phyloP scores from a whole-genome alignment of 2,888 invertebrate species.

The Cephus sareptanus region DNA sequence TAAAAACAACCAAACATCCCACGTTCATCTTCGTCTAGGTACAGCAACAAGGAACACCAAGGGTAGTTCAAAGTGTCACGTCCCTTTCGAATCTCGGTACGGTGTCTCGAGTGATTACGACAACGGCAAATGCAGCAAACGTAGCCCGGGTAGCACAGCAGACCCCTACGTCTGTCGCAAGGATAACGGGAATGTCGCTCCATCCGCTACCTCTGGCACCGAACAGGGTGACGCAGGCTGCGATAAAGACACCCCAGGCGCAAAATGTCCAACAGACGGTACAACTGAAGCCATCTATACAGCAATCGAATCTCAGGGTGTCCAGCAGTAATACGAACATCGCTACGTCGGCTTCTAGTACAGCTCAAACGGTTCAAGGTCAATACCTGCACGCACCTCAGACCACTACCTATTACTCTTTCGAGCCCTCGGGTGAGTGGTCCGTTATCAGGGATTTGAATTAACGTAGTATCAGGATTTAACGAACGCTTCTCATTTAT shows the following conservation, averaged over 20 bases:
- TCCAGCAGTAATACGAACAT: slow-evolving; percentile 32
- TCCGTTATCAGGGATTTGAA: not conserved
- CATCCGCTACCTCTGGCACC: slow-evolving; percentile 57
- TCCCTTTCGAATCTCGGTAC: slow-evolving; percentile 55
- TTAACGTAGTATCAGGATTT: not conserved
- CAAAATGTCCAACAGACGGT: slow-evolving; percentile 43
- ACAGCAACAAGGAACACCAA: slow-evolving; percentile 44
- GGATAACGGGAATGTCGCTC: slow-evolving; percentile 60
- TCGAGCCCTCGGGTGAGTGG: slow-evolving; percentile 53
- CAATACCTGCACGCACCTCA: slow-evolving; percentile 56
- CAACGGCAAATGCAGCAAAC: slow-evolving; percentile 51
- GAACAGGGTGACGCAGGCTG: slow-evolving; percentile 48
- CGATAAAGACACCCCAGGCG: slow-evolving; percentile 36
- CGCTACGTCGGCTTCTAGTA: slow-evolving; percentile 29
- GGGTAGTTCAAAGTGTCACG: slow-evolving; percentile 60
- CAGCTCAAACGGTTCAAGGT: slow-evolving; percentile 50
- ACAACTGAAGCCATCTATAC: slow-evolving; percentile 52
- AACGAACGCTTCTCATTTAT: not conserved
- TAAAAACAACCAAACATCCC: not conserved
- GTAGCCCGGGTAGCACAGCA: slow-evolving; percentile 53
- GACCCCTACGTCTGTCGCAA: slow-evolving; percentile 53
- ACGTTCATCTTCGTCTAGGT: not conserved
- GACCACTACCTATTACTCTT: slow-evolving; percentile 57
- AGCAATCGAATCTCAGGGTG: slow-evolving; percentile 27
- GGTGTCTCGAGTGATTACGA: slow-evolving; percentile 57